Percentiles rank a stretch among this genome's conserved stretches.
Conservation (phyloP, 2,113 vertebrate genomes). For the Martes martes region DNA sequence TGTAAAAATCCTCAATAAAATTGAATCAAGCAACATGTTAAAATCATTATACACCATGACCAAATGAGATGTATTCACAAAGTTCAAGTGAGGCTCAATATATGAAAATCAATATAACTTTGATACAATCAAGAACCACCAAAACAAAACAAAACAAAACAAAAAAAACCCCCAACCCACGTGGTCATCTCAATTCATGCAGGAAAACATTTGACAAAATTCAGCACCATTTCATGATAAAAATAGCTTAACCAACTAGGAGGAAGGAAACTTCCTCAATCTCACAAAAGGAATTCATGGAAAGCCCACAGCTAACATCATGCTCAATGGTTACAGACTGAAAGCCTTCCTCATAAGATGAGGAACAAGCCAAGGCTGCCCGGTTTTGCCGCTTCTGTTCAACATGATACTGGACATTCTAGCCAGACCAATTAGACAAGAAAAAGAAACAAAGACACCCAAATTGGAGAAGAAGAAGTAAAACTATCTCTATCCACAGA, state of each 20-base stretch:
- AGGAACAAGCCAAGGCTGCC: neutral
- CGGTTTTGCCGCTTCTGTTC: neutral
- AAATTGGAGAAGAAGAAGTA: neutral
- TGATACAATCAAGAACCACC: neutral
- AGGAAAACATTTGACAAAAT: neutral
- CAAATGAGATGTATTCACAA: neutral
- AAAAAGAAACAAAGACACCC: neutral
- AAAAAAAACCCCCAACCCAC: no score
- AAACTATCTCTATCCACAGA: neutral
- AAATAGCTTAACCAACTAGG: neutral
- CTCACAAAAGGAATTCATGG: neutral
- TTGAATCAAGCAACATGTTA: neutral
- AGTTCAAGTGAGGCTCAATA: neutral
- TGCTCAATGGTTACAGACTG: neutral
- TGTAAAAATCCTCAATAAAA: neutral
- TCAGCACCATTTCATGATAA: neutral
- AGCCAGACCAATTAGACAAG: neutral
- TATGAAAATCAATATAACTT: neutral
- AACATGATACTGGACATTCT: neutral
- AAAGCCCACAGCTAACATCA: neutral
- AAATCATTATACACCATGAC: neutral
- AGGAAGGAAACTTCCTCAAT: neutral
- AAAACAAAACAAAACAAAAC: no score
- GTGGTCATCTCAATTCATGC: neutral
- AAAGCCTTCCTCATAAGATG: neutral